Conservation (phyloP, 2,888 invertebrate genomes). For the Zaprionus lineosus region DNA sequence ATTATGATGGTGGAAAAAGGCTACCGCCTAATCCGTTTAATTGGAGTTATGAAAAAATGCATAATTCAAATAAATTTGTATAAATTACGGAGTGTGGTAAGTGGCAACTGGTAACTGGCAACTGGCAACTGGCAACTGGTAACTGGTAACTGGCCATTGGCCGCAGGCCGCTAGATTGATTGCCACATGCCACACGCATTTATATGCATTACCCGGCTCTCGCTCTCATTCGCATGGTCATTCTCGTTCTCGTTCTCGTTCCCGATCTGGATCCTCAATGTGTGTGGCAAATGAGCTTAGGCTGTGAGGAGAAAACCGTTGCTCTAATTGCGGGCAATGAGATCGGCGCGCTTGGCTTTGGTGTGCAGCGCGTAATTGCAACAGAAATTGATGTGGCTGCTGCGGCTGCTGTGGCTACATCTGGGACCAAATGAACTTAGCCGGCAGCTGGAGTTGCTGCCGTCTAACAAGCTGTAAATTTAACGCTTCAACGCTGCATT, state of each 20-base stretch:
- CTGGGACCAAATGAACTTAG: constrained; percentile 37
- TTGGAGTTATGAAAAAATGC: constrained; percentile 39
- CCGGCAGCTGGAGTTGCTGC: constrained; percentile 54
- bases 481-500: constrained; percentile 77
- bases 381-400: constrained; percentile 57
- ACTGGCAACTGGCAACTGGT: not conserved
- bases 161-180: constrained; percentile 51
- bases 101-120: constrained; percentile 4
- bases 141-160: constrained; percentile 6
- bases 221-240: no score
- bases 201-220: constrained; percentile 1
- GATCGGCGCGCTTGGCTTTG: constrained; percentile 54
- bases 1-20: constrained; percentile 18
- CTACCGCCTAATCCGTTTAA: constrained; percentile 4
- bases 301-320: constrained; percentile 62
- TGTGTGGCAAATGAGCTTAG: constrained; percentile 75
- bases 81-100: constrained; percentile 32
- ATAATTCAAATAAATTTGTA: constrained; percentile 54
- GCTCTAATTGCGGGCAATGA: constrained; percentile 72
- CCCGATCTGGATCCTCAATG: constrained; percentile 41
- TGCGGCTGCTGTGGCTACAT: constrained; percentile 12
- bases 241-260: not conserved
- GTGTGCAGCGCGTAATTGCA: constrained; percentile 68
- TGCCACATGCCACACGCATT: constrained; percentile 19
- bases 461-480: constrained; percentile 78